Evolutionary conservation across 1,140 invertebrate species (phyloP).

Genomic region (Chironomus striatipennis): DNA sequence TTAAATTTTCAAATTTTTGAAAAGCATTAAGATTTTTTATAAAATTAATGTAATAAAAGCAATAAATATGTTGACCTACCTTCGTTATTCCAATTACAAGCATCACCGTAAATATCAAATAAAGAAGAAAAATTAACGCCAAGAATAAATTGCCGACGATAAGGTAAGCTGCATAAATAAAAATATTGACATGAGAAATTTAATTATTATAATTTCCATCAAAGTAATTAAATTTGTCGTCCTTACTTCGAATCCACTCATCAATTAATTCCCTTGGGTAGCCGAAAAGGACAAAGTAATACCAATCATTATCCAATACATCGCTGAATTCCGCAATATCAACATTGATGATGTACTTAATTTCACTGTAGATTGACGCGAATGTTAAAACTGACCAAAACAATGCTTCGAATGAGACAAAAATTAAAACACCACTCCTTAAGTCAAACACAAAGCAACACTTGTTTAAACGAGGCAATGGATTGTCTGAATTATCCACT

Average conservation of each 20-base stretch:
- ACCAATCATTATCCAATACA: constrained; percentile 18
- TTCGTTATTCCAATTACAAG: background rate
- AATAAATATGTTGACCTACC: background rate
- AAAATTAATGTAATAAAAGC: background rate
- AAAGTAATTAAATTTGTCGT: background rate
- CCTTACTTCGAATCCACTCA: background rate
- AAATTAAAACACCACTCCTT: background rate
- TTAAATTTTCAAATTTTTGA: no score
- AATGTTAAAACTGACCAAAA: background rate
- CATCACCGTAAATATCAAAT: background rate
- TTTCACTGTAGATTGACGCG: background rate
- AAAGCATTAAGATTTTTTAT: no score
- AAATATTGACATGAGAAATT: background rate
- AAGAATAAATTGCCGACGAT: background rate
- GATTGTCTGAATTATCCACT: background rate
- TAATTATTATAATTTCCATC: background rate
- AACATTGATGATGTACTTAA: constrained; percentile 16
- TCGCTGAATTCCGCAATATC: background rate
- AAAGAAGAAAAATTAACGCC: background rate
- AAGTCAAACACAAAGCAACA: constrained; percentile 12
- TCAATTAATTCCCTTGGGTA: background rate
- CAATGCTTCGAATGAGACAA: background rate
- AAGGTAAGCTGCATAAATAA: constrained; percentile 1
- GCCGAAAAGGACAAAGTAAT: background rate
- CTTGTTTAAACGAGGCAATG: background rate